A percentile compares a stretch with the other conserved stretches of the same genome.
Evolutionary conservation across 1,140 invertebrate species (phyloP).

Genomic region (Grapholita molesta): DNA sequence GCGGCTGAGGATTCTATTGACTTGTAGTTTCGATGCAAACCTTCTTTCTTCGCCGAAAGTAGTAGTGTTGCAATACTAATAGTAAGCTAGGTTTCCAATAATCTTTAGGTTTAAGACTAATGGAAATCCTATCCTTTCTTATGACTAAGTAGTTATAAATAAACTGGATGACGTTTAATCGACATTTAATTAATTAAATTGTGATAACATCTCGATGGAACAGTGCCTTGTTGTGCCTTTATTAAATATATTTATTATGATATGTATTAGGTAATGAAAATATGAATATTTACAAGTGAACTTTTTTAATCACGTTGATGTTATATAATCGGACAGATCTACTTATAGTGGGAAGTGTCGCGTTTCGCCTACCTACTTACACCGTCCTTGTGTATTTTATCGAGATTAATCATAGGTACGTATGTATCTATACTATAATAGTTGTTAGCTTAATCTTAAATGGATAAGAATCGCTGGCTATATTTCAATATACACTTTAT

Average conservation of each 20-base stretch:
- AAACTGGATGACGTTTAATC: slow-evolving; percentile 35
- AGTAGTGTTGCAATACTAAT: slow-evolving; percentile 47
- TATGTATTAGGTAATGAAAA: slow-evolving; percentile 65
- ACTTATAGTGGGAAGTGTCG: slow-evolving; percentile 61
- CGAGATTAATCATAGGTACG: slow-evolving; percentile 69
- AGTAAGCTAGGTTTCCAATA: slow-evolving; percentile 56
- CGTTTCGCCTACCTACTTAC: slow-evolving; percentile 68
- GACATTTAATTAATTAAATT: slow-evolving; percentile 51
- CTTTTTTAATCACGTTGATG: slow-evolving; percentile 52
- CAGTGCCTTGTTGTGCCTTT: slow-evolving; percentile 76
- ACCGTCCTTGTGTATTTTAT: slow-evolving; percentile 75
- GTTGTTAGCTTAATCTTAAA: slow-evolving; percentile 54
- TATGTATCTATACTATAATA: slow-evolving; percentile 35
- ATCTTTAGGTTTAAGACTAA: slow-evolving; percentile 62
- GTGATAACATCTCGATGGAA: slow-evolving; percentile 72
- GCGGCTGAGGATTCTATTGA: neutral
- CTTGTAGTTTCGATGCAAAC: slow-evolving; percentile 41
- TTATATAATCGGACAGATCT: slow-evolving; percentile 54
- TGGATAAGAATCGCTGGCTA: slow-evolving; percentile 67
- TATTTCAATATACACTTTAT: slow-evolving; percentile 13
- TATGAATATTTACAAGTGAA: slow-evolving; percentile 65
- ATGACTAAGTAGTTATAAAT: slow-evolving; percentile 32
- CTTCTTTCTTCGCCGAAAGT: slow-evolving; percentile 67
- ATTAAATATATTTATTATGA: slow-evolving; percentile 72
- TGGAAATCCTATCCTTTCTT: slow-evolving; percentile 53